Conservation (phyloP, 2,888 invertebrate species). For the Yponomeuta plumbellus region DNA sequence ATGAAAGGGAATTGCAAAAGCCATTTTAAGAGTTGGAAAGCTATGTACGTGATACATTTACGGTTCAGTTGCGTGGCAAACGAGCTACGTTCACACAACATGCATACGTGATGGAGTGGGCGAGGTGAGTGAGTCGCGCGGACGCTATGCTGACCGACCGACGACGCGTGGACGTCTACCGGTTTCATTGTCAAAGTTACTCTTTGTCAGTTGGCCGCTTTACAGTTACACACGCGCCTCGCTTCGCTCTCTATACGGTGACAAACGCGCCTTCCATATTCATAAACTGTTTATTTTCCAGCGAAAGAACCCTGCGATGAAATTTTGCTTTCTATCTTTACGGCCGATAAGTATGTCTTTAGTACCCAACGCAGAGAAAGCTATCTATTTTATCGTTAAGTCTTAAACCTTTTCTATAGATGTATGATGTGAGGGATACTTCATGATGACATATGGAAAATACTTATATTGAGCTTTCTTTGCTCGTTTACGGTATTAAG, state of each 20-base stretch:
- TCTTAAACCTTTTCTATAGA: conserved; percentile 24
- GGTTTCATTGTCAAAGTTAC: conserved; percentile 1
- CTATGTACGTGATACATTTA: conserved; percentile 41
- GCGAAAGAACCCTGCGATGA: conserved; percentile 41
- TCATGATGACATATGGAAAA: not conserved
- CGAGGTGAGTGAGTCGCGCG: conserved; percentile 41
- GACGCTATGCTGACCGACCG: not conserved
- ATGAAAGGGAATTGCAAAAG: not conserved
- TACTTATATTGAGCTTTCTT: not conserved
- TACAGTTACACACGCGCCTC: conserved; percentile 63
- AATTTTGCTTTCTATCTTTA: conserved; percentile 15
- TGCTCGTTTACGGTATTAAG: too few relatives aligned
- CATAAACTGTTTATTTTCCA: conserved; percentile 40
- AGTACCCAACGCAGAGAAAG: not conserved
- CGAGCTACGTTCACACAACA: conserved; percentile 46
- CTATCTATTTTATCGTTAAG: not conserved
- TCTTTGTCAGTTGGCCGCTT: conserved; percentile 54
- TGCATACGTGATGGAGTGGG: conserved; percentile 56
- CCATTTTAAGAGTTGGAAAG: conserved; percentile 52
- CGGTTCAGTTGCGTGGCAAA: conserved; percentile 33
- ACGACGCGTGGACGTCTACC: not conserved
- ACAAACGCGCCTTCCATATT: conserved; percentile 60
- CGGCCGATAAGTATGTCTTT: not conserved
- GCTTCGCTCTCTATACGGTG: conserved; percentile 46
- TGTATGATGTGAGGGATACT: not conserved